Base-by-base conservation (phyloP, 2,888 invertebrate genomes). In the Blastobasis adustella region DNA sequence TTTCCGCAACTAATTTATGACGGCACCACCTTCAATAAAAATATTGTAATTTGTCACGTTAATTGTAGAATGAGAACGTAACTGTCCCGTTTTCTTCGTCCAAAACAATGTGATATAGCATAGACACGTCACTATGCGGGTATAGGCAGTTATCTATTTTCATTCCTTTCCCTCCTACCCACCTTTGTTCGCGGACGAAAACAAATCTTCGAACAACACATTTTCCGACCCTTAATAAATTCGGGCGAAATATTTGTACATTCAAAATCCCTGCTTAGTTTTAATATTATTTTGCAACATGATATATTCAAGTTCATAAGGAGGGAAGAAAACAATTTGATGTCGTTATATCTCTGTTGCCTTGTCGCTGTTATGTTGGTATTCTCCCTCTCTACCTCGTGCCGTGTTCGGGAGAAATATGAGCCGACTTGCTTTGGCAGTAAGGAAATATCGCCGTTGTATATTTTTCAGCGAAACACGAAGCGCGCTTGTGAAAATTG, bases 281-380 rank as follows among this genome's bases (percentile, higher is more conserved):
- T 67, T 67, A 23, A 23, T 23, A 69, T 69, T 65, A 57, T 59
- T 52, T 60, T 56, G 51, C 54, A 58, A 58, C 60, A 60, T 66
- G 64, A 71, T 70, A 65, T 65, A 68, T 66, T 61, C 60, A 60
- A 23, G 57, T 69, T 70, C 67, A 71, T 68, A 66, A 70, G 71
- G 64, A 60, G 59, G 55, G 58, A 23, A 64, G 63, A 66, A 66
- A 64, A 61, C 64, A 65, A 60, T 60, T 60, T 54, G 53, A 55
- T 57, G 62, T 61, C 65, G 58, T 58, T 50, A 53, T 55, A 55
- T 54, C 61, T 47, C 46, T 60, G 56, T 37, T 46, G 51, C 40
- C 61, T 57, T 52, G 37, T 49, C 57, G 50, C 49, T 40, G 10
- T 10, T 8, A 23, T 7, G 6, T n/a, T 44, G 23, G n/a, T 44